Base-by-base conservation (phyloP, 2,888 invertebrate genomes). In the Eupithecia pulchellata region DNA sequence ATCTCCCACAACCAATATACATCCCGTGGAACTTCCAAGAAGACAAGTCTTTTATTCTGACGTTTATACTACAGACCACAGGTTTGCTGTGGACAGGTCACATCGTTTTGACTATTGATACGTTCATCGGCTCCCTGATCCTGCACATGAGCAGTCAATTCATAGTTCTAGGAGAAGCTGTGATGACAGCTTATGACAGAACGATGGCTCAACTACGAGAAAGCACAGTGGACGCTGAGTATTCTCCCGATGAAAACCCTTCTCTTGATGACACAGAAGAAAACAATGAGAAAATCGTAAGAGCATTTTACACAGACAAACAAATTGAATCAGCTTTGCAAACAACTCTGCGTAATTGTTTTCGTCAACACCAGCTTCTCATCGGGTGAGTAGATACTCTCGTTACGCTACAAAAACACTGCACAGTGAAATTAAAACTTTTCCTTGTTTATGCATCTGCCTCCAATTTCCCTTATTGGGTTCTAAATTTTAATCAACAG, bases 51-150 rank as follows among this genome's bases (percentile, higher is more conserved):
- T 94, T 87, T 62, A 86, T 92, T 67, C 83, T 85, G 5, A 92
- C 94, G 0, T 92, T 91, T 73, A 78, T 88, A 3, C 77, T 94
- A 13, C 93, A 93, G 80, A 90, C 92, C 14, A 76, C 90, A 1
- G 94, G 94, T 1, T 77, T 94, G 30, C 77, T 94, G 20, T 94
- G 93, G 93, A 94, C 93, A 0, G 94, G 93, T 1, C 93, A 93
- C 65, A 93, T 94, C 52, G 92, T 94, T 14, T 91, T 94, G 91
- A 87, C 87, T 0, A 91, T 93, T 64, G 94, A 94, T 72, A 93
- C 93, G 0, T 91, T 93, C 73, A 92, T 94, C 70, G 94, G 89
- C 9, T 90, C 93, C 4, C 78, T 94, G 20, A 92, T 94, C 67
- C 79, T 93, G 0, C 93, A 93, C 65, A 92, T 93, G 92, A 92